Evolutionary conservation across 2,888 invertebrate species (phyloP).

Genomic region (Platerodrilus igneus): DNA sequence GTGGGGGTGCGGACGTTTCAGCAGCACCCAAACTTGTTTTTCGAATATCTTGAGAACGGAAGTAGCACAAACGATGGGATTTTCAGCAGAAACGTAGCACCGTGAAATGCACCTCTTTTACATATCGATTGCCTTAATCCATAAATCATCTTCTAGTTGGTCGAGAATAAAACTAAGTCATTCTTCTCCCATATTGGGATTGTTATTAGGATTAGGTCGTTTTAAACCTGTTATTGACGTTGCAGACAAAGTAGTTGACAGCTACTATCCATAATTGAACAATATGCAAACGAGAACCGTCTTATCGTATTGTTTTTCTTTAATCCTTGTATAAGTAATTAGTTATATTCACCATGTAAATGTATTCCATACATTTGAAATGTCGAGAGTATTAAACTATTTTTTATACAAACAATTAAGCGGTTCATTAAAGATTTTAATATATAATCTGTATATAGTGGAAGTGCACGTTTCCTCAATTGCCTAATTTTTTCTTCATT

Average conservation of each 20-base stretch:
- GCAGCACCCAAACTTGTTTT: too few relatives aligned
- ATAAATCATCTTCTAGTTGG: conserved; percentile 70
- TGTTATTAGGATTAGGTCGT: conserved; percentile 64
- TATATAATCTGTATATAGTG: conserved; percentile 65
- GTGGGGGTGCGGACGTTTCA: too few relatives aligned
- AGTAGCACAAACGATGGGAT: too few relatives aligned
- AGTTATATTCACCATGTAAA: conserved; percentile 60
- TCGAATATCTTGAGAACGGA: too few relatives aligned
- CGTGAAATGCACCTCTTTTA: conserved; percentile 72
- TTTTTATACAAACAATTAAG: conserved; percentile 57
- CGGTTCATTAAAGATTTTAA: conserved; percentile 63
- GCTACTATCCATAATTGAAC: conserved; percentile 66
- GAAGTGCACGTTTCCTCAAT: conserved; percentile 46
- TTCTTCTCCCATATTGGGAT: conserved; percentile 61
- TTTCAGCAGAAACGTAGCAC: too few relatives aligned
- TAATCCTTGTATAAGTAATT: conserved; percentile 51
- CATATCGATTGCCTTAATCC: conserved; percentile 75
- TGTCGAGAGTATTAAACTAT: conserved; percentile 58
- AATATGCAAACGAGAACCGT: conserved; percentile 63
- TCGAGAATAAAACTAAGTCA: conserved; percentile 61
- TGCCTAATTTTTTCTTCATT: conserved; percentile 60
- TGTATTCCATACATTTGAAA: conserved; percentile 70
- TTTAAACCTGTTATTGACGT: conserved; percentile 68
- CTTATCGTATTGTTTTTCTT: conserved; percentile 61
- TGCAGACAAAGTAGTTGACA: conserved; percentile 67